Percentiles rank a stretch among this genome's conserved stretches.
These are phyloP conservation scores for Drosophila elegans DNA, from an alignment of 1,140 invertebrate species.

Conservation along the genomic window DNA sequence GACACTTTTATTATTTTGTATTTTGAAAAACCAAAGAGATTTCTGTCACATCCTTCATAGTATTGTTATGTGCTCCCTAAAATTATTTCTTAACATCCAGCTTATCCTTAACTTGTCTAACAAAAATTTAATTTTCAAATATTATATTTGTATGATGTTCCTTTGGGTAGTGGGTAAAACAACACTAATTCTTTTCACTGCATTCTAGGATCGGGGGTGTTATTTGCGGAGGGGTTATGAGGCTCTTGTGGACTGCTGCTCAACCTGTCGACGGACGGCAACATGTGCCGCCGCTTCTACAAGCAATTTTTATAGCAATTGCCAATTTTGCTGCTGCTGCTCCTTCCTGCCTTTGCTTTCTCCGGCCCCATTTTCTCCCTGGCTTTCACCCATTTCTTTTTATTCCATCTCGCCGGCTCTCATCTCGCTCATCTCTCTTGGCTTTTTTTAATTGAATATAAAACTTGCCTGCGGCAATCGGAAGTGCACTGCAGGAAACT, in stretches of 20 bases:
- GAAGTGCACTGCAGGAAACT: slow-evolving; percentile 79
- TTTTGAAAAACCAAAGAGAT: too few species aligned
- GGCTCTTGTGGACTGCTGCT: slow-evolving; percentile 25
- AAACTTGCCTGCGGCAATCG: slow-evolving; percentile 80
- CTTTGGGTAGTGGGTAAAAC: too few species aligned
- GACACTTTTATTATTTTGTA: too few species aligned
- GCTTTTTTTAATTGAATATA: slow-evolving; percentile 80
- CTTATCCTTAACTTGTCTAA: too few species aligned
- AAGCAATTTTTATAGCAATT: slow-evolving; percentile 79
- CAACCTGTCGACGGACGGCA: slow-evolving; percentile 47
- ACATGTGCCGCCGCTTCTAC: slow-evolving; percentile 72
- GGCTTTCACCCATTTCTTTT: slow-evolving; percentile 7
- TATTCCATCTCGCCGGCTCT: slow-evolving; percentile 14
- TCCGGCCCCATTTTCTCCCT: background rate
- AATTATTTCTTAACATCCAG: too few species aligned
- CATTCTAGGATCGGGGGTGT: background rate
- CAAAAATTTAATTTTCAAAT: too few species aligned
- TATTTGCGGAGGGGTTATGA: slow-evolving; percentile 2
- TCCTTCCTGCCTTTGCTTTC: slow-evolving; percentile 20
- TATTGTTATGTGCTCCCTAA: too few species aligned
- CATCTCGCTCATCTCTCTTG: slow-evolving; percentile 25
- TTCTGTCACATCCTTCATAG: too few species aligned
- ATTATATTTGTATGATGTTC: too few species aligned
- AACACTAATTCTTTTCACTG: background rate
- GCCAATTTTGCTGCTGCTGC: slow-evolving; percentile 59